Evolutionary conservation across 2,113 vertebrate genomes (phyloP), one percentile per base, ranked within the genome.

Genomic region (Hippocampus zosterae): DNA sequence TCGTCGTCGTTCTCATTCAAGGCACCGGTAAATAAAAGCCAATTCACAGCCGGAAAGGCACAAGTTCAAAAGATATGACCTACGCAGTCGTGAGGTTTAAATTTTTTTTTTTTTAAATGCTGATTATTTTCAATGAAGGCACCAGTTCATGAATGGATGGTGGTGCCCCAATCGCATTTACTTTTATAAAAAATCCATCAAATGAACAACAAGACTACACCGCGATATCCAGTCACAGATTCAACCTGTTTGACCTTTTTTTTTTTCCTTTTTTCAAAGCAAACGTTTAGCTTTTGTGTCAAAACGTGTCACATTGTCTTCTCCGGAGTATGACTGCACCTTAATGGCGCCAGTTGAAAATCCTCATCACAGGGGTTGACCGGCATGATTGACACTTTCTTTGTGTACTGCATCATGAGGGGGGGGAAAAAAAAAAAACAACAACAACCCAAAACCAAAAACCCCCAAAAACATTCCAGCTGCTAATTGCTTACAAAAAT

Each of bases 31-130:
- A 57, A 16, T 65, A 56, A 16, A 74, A 61, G 76, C 76, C 71
- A 68, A 62, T 80, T 62, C 9, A 11, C 11, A 37, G 44, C 2
- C 5, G 8, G 48, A 76, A 82, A 83, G 78, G 81, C 75, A 85
- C 65, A 37, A 42, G 41, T 65, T 59, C 12, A 78, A 64, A 73
- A 64, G 11, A 10, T 23, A 37, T 37, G 33, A 33, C 29, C 29
- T 12, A 18, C 42, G 46, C 23, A 41, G 29, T 10, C 11, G 25
- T 6, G 16, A 63, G 37, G 37, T 18, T 50, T 5, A n/a, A n/a
- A n/a, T n/a, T n/a, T n/a, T n/a, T n/a, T n/a, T n/a, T n/a, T n/a
- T n/a, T n/a, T n/a, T n/a, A n/a, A 19, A 42, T 65, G 41, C 21
- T 42, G 41, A 65, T 40, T 40, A 15, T 40, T 18, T 37, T 55